These are phyloP conservation scores for Chromobotia macracanthus DNA, from an alignment of 2,797 vertebrate genomes.

Conservation along the genomic window DNA sequence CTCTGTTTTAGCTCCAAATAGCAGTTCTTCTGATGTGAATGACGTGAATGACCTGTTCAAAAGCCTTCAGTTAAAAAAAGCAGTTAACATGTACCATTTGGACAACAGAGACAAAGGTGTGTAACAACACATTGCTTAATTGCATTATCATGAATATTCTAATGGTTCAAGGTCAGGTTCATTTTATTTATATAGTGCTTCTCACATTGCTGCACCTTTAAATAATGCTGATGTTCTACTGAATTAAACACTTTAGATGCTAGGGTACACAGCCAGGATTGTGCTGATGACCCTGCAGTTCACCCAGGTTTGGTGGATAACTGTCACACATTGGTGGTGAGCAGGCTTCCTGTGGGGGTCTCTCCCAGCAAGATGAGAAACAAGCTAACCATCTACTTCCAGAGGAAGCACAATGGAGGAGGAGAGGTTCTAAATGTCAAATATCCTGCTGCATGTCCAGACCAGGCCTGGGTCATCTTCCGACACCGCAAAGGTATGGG, in stretches of 20 bases:
- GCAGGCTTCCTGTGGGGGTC: conserved; percentile 54
- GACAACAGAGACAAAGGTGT: conserved; percentile 53
- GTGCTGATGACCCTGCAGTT: background rate
- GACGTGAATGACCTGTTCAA: conserved; percentile 61
- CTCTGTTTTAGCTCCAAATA: conserved; percentile 45
- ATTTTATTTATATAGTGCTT: too few species aligned
- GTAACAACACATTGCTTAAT: background rate
- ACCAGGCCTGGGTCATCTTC: conserved; percentile 64
- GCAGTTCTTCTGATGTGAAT: conserved; percentile 48
- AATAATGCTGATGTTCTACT: background rate
- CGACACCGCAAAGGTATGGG: conserved; percentile 54
- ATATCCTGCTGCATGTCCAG: conserved; percentile 57
- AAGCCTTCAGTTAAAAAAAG: conserved; percentile 61
- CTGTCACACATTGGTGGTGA: conserved; percentile 58
- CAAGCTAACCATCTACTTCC: conserved; percentile 68
- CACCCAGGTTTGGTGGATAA: conserved; percentile 43
- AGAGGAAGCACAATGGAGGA: conserved; percentile 60
- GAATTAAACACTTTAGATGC: conserved; percentile 35
- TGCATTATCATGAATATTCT: too few species aligned
- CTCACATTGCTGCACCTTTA: too few species aligned
- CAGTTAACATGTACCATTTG: conserved; percentile 58
- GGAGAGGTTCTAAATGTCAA: conserved; percentile 62
- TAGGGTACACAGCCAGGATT: conserved; percentile 28
- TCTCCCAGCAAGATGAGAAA: conserved; percentile 60
- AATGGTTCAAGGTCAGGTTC: too few species aligned